These are phyloP conservation scores for Eumeta japonica DNA, from an alignment of 1,140 invertebrate species.

Conservation along the genomic window DNA sequence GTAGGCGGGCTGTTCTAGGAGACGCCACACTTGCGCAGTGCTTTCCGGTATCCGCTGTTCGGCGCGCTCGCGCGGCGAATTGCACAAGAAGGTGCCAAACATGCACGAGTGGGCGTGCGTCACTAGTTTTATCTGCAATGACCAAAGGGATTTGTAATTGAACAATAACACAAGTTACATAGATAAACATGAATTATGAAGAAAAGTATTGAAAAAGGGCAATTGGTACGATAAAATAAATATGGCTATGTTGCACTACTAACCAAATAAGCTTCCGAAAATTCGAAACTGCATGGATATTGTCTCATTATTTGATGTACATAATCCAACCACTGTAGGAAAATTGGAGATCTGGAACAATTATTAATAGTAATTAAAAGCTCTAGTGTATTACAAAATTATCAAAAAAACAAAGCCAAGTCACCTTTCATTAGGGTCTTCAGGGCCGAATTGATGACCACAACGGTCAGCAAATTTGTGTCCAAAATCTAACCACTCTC, in stretches of 20 bases:
- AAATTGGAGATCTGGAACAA: conserved; percentile 93
- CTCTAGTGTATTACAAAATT: background rate
- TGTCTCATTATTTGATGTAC: conserved; percentile 89
- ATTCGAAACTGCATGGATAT: conserved; percentile 93
- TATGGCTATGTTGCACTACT: too few species aligned
- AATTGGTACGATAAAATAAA: background rate
- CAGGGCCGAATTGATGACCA: conserved; percentile 77
- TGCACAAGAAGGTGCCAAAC: conserved; percentile 96
- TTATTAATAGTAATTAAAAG: conserved; percentile 9
- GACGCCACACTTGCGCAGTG: conserved; percentile 86
- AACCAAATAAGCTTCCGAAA: conserved; percentile 90
- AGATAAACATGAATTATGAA: background rate
- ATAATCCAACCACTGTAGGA: conserved; percentile 96
- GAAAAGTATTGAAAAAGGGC: background rate
- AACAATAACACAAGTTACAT: conserved; percentile 10
- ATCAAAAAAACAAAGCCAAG: conserved; percentile 1
- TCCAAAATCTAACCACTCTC: conserved; percentile 95
- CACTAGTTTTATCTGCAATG: conserved; percentile 87
- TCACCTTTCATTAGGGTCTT: conserved; percentile 87
- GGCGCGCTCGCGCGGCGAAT: conserved; percentile 76
- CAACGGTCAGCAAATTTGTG: conserved; percentile 96
- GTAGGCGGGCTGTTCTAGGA: conserved; percentile 76
- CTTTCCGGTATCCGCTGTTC: conserved; percentile 66
- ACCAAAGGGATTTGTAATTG: too few species aligned
- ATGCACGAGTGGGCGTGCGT: conserved; percentile 94